A percentile compares a stretch with the other conserved stretches of the same genome.
phyloP scores from a whole-genome alignment of 2,888 invertebrate species.

The Orthosia cruda region DNA sequence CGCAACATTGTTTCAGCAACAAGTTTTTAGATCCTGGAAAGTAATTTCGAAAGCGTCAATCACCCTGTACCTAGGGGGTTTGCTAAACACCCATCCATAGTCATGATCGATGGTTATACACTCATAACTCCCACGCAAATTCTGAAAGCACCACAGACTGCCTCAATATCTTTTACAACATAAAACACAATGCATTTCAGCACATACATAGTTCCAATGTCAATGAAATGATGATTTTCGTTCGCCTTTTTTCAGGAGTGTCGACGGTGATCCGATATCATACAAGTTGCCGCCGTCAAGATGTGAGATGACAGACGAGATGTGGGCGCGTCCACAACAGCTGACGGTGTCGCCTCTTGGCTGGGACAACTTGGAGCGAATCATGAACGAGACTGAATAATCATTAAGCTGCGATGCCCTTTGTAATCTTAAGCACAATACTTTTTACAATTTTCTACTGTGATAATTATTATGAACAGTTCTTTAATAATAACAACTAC shows the following conservation, averaged over 20 bases:
- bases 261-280: conserved; percentile 87
- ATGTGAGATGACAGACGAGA: conserved; percentile 84
- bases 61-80: no score
- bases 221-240: background rate
- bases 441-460: background rate
- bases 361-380: conserved; percentile 67
- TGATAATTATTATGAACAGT: no score
- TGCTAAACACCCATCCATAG: no score
- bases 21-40: background rate
- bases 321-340: conserved; percentile 84
- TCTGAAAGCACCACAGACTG: background rate
- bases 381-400: conserved; percentile 54
- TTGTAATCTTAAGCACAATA: conserved; percentile 2
- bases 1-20: background rate
- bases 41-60: no score
- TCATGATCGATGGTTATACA: no score
- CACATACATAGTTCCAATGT: background rate
- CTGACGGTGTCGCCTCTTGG: conserved; percentile 80
- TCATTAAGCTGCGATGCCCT: background rate
- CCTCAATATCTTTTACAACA: background rate
- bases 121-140: background rate
- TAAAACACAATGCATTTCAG: background rate
- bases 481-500: background rate
- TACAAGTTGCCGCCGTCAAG: conserved; percentile 85
- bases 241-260: conserved; percentile 79